Evolutionary conservation across 1,140 invertebrate genomes (phyloP).

Genomic region (Brachionus calyciflorus): DNA sequence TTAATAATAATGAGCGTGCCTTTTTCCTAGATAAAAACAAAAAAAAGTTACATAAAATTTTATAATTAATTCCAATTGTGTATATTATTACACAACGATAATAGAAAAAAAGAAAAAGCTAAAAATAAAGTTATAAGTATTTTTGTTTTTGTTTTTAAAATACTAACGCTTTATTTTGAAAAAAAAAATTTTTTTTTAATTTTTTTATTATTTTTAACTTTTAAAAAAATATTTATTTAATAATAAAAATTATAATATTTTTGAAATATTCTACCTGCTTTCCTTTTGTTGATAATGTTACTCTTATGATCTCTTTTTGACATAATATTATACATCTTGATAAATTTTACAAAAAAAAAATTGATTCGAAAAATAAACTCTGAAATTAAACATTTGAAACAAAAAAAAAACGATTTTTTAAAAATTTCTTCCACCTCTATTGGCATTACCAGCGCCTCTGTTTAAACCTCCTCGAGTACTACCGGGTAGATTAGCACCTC

Average conservation of each 20-base stretch:
- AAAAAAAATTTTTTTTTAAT: too few species aligned
- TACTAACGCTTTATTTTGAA: neutral
- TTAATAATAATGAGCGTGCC: too few species aligned
- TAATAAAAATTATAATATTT: too few species aligned
- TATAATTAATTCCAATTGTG: neutral
- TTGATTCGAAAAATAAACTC: too few species aligned
- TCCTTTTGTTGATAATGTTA: too few species aligned
- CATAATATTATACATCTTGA: too few species aligned
- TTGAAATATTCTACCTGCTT: too few species aligned
- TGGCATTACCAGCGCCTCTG: neutral
- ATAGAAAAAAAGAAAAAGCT: neutral
- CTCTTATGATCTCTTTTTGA: too few species aligned
- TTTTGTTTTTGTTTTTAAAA: too few species aligned
- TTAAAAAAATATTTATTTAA: neutral
- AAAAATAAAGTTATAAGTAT: too few species aligned
- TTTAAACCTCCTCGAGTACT: neutral
- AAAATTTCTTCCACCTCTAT: constrained; percentile 9
- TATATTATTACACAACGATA: constrained; percentile 40
- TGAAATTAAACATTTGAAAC: neutral
- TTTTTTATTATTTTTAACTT: neutral
- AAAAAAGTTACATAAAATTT: neutral
- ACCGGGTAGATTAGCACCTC: neutral
- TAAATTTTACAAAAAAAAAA: too few species aligned
- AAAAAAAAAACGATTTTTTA: too few species aligned
- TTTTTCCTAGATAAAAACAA: neutral